A percentile compares a stretch with the other conserved stretches of the same genome.
Evolutionary conservation across 2,797 vertebrate genomes (phyloP).

Genomic region (Cossypha niveicapilla): DNA sequence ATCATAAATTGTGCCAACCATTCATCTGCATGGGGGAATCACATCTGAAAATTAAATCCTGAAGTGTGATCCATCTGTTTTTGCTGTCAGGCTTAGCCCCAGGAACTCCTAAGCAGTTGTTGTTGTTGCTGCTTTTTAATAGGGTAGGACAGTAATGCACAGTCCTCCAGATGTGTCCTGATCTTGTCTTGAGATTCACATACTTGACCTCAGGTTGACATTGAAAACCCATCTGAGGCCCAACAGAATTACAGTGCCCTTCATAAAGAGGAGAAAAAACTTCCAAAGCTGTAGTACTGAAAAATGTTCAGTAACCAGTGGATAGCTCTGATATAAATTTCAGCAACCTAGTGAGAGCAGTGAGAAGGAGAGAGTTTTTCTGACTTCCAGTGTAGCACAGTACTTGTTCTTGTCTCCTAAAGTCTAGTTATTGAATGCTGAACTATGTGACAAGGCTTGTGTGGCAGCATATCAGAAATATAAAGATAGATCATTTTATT

Average conservation of each 20-base stretch:
- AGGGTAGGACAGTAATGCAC: constrained; percentile 34
- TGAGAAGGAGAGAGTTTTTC: background rate
- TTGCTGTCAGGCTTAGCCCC: background rate
- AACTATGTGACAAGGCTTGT: background rate
- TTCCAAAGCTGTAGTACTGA: background rate
- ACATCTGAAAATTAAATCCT: constrained; percentile 56
- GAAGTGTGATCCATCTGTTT: constrained; percentile 58
- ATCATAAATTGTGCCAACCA: constrained; percentile 6
- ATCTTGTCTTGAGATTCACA: constrained; percentile 30
- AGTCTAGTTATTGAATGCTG: background rate
- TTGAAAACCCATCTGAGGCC: constrained; percentile 20
- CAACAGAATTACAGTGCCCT: background rate
- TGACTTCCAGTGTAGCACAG: background rate
- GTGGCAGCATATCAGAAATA: constrained; percentile 26
- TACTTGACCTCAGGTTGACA: constrained; percentile 15
- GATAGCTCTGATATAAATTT: background rate
- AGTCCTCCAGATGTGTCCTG: constrained; percentile 33
- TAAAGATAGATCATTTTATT: constrained; percentile 27
- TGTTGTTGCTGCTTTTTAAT: constrained; percentile 44
- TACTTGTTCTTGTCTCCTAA: constrained; percentile 6
- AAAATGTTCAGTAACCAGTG: background rate
- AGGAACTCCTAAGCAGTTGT: constrained; percentile 56
- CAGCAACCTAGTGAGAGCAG: background rate
- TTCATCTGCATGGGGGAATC: constrained; percentile 39
- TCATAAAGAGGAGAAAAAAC: background rate